phyloP scores from a whole-genome alignment of 1,140 invertebrate species.

The Psilanteris sp. region DNA sequence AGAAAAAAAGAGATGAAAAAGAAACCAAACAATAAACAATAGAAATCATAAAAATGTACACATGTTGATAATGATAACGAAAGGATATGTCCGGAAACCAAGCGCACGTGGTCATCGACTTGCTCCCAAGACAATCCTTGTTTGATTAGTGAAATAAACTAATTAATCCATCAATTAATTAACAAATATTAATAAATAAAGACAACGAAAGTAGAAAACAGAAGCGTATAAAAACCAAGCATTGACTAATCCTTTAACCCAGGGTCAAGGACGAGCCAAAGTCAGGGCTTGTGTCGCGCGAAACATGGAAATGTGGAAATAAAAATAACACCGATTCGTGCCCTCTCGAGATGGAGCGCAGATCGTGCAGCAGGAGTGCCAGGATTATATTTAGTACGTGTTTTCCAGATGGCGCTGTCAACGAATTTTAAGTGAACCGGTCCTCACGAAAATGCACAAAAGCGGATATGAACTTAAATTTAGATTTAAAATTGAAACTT shows the following conservation, averaged over 20 bases:
- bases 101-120: neutral
- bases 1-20: conserved; percentile 22
- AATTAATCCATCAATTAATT: conserved; percentile 23
- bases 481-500: too few relatives aligned
- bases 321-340: conserved; percentile 40
- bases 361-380: conserved; percentile 66
- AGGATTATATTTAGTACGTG: conserved; percentile 49
- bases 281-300: too few relatives aligned
- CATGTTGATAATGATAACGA: conserved; percentile 4
- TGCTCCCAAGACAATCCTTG: neutral
- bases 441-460: too few relatives aligned
- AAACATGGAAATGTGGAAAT: conserved; percentile 61
- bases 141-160: conserved; percentile 2
- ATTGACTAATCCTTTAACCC: neutral
- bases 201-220: conserved; percentile 17
- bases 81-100: neutral
- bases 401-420: conserved; percentile 2
- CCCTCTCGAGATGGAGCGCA: conserved; percentile 62
- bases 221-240: conserved; percentile 16
- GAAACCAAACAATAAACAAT: conserved; percentile 34
- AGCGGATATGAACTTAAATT: too few relatives aligned
- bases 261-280: conserved; percentile 24
- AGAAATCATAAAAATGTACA: conserved; percentile 31
- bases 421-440: too few relatives aligned
- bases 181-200: conserved; percentile 33